Conservation (phyloP, 2,888 invertebrate species). For the Dasysyrphus tricinctus region DNA sequence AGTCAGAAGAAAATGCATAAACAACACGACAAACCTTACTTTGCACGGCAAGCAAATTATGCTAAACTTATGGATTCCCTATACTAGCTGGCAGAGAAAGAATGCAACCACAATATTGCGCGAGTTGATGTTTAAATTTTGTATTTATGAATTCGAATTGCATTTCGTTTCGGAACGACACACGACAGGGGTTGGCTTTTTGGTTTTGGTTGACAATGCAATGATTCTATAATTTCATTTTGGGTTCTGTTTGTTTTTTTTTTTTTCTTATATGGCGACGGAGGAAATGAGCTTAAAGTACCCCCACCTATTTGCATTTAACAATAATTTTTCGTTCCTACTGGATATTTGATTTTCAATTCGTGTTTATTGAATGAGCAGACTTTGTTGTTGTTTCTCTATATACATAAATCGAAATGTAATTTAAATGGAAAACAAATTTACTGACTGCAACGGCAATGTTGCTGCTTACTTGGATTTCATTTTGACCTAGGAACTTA, state of each 20-base stretch:
- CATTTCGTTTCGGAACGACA: conserved; percentile 23
- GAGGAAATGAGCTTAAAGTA: conserved; percentile 16
- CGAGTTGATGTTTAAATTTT: conserved; percentile 58
- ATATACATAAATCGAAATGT: not conserved
- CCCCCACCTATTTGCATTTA: not conserved
- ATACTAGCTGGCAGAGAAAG: not conserved
- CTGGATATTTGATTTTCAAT: not conserved
- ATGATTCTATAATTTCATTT: conserved; percentile 53
- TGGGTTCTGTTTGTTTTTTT: conserved; percentile 14
- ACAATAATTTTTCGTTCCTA: not conserved
- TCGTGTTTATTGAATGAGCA: conserved; percentile 10
- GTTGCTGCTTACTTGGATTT: conserved; percentile 41
- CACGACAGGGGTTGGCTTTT: conserved; percentile 9
- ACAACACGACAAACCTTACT: conserved; percentile 13
- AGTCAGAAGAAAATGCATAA: conserved; percentile 26
- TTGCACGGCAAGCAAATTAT: conserved; percentile 57
- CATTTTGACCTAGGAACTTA: conserved; percentile 53
- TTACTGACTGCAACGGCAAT: conserved; percentile 7
- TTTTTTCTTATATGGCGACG: conserved; percentile 49
- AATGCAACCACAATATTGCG: conserved; percentile 43
- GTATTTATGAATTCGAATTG: conserved; percentile 64
- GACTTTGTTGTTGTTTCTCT: not conserved
- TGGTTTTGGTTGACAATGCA: conserved; percentile 21
- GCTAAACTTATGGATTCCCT: conserved; percentile 63
- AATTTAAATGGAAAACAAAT: conserved; percentile 38